phyloP scores from a whole-genome alignment of 2,888 invertebrate species.

The Leptura quadrifasciata region DNA sequence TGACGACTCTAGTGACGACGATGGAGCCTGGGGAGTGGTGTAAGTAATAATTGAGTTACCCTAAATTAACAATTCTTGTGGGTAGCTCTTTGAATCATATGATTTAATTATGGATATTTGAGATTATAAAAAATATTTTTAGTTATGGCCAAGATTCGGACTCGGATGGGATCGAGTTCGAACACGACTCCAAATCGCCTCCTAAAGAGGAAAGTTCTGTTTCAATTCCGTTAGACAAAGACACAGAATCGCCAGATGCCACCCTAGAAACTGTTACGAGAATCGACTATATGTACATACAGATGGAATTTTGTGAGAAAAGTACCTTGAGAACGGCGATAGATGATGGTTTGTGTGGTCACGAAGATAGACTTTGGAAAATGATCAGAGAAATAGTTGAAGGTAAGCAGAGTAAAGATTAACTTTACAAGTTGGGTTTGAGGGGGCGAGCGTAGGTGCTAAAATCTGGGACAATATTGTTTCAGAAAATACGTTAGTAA shows the following conservation, averaged over 20 bases:
- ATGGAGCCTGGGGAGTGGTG: conserved; percentile 67
- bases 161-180: conserved; percentile 80
- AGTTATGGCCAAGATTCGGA: conserved; percentile 73
- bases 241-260: conserved; percentile 36
- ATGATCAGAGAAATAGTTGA: conserved; percentile 96
- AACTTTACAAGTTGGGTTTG: no score
- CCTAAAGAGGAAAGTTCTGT: conserved; percentile 48
- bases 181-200: conserved; percentile 68
- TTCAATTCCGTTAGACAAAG: conserved; percentile 34
- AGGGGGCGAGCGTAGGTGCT: no score
- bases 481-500: no score
- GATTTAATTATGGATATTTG: no score
- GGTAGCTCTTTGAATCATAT: no score
- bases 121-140: conserved; percentile 17
- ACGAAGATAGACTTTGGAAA: conserved; percentile 90
- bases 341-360: conserved; percentile 85
- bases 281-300: conserved; percentile 85
- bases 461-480: no score
- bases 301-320: conserved; percentile 99
- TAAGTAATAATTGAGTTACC: conserved; percentile 28
- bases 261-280: conserved; percentile 52
- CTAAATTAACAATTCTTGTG: no score
- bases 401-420: conserved; percentile 71
- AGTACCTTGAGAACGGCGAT: conserved; percentile 93
- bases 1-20: conserved; percentile 76